Evolutionary conservation across 2,797 vertebrate species (phyloP).

Genomic region (Myotis findleyi): DNA sequence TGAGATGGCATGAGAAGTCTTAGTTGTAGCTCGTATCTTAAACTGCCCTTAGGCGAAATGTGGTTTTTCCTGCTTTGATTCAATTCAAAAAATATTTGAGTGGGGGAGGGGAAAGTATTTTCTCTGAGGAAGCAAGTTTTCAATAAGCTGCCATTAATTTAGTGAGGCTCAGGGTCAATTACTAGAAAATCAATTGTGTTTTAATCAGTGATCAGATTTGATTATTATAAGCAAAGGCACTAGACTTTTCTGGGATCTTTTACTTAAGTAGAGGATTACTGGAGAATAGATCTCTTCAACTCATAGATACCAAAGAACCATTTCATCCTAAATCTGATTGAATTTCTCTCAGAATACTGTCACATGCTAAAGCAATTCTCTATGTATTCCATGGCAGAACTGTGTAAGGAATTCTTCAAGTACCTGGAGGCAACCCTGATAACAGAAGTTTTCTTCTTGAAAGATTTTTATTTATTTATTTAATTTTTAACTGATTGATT

Average conservation of each 20-base stretch:
- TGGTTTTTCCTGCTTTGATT: background rate
- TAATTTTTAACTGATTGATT: background rate
- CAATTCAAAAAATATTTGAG: background rate
- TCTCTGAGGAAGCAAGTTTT: background rate
- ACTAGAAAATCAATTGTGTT: background rate
- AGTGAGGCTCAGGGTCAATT: background rate
- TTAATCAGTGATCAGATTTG: background rate
- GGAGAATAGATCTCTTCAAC: background rate
- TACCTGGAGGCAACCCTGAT: background rate
- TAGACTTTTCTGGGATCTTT: background rate
- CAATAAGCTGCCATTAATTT: background rate
- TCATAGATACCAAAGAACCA: background rate
- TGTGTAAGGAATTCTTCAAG: background rate
- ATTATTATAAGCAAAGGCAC: background rate
- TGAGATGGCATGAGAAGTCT: background rate
- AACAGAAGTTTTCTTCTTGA: background rate
- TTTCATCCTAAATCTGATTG: background rate
- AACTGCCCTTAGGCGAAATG: background rate
- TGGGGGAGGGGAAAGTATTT: background rate
- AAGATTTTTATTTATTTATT: background rate
- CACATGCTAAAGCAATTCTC: background rate
- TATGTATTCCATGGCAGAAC: background rate
- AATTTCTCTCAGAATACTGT: background rate
- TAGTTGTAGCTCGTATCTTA: background rate
- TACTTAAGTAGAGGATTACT: background rate